Base-by-base conservation (phyloP, 2,797 vertebrate species). In the Phaenicophaeus curvirostris region DNA sequence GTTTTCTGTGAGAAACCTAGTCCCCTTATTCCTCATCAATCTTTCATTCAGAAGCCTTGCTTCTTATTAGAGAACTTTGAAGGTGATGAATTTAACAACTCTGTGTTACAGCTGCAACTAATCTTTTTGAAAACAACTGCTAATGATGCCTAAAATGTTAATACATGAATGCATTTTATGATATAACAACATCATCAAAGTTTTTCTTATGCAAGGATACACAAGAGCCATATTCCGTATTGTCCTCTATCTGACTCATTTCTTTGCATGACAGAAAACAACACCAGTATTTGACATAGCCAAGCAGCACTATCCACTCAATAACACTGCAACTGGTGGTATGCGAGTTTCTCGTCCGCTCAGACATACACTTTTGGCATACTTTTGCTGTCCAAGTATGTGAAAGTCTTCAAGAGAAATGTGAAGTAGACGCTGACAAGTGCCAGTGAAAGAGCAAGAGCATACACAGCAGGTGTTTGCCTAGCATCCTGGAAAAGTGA, bases 51-150 rank as follows among this genome's bases (percentile, higher is more conserved):
- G 41, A 85, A 72, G n/a, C 15, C 54, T 84, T 69, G 25, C 23
- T 90, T 78, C 50, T 33, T 37, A 6, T n/a, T 17, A 71, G 19
- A 78, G 21, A 92, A 19, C 9, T 31, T 50, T 25, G 55, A 51
- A 54, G 68, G 37, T 77, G 78, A 89, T n/a, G 13, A 89, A 93
- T 95, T 69, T 46, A 76, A 69, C 59, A 55, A 37, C 33, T 77
- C 61, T 25, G 7, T 33, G 57, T 42, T 68, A 78, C 39, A 78
- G 51, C n/a, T 37, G 37, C 28, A 77, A 65, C 33, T n/a, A 74
- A 88, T 24, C 12, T 73, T 89, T 68, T 57, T 48, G 55, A 33
- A 93, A 92, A 89, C 9, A 54, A 63, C 31, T 44, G 35, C 23
- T 62, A 72, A 66, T 31, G 19, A n/a, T 41, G 20, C 25, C 79